phyloP scores from a whole-genome alignment of 2,113 vertebrate genomes.

The Mus pahari region DNA sequence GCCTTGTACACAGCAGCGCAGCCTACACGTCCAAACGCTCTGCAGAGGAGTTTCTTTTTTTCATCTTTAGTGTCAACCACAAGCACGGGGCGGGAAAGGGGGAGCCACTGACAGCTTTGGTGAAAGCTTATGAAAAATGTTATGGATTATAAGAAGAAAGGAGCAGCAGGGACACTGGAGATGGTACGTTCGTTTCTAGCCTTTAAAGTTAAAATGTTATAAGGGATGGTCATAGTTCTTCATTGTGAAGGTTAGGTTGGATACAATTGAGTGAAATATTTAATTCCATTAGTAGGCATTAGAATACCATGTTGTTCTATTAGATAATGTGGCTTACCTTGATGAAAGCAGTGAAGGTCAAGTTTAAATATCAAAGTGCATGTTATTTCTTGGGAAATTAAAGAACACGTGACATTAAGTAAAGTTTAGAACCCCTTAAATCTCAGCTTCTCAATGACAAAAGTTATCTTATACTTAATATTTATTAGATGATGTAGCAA shows the following conservation, averaged over 20 bases:
- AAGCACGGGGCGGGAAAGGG: neutral
- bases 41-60: neutral
- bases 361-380: constrained; percentile 10
- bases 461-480: constrained; percentile 36
- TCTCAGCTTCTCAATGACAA: constrained; percentile 16
- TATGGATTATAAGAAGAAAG: constrained; percentile 31
- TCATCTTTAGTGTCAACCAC: constrained; percentile 38
- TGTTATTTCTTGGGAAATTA: constrained; percentile 29
- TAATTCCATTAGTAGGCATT: constrained; percentile 13
- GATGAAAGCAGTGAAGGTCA: neutral
- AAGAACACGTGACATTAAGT: constrained; percentile 7
- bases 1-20: constrained; percentile 63
- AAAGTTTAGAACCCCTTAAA: neutral
- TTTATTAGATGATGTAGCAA: neutral
- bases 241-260: constrained; percentile 38
- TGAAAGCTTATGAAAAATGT: constrained; percentile 36
- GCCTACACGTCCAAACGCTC: constrained; percentile 42
- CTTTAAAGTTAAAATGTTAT: constrained; percentile 2
- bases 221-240: constrained; percentile 19
- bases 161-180: neutral
- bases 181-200: constrained; percentile 38
- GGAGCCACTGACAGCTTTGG: neutral
- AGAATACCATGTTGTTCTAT: neutral
- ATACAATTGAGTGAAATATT: constrained; percentile 48
- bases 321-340: neutral